These are phyloP conservation scores for Notothenia rossii DNA, from an alignment of 2,113 vertebrate genomes.

Conservation along the genomic window DNA sequence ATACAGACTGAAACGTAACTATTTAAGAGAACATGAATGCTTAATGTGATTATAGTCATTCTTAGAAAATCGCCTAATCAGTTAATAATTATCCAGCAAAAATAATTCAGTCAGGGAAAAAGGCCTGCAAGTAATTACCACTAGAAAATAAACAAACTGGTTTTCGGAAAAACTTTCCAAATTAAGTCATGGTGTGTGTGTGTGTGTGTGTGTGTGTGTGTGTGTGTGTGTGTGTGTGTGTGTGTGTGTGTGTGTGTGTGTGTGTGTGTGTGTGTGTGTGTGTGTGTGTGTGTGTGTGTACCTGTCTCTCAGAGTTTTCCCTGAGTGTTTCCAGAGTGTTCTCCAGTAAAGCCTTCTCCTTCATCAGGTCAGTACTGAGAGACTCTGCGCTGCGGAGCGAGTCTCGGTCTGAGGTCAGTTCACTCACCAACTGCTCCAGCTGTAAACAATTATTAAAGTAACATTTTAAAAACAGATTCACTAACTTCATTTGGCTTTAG, in stretches of 20 bases:
- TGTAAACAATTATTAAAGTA: slow-evolving; percentile 62
- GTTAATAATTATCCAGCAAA: not conserved
- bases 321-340: slow-evolving; percentile 92
- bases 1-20: not conserved
- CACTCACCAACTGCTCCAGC: slow-evolving; percentile 91
- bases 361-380: slow-evolving; percentile 94
- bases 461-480: not conserved
- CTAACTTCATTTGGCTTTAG: not conserved
- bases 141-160: not conserved
- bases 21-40: not conserved
- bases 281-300: slow-evolving; percentile 54
- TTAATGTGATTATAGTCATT: not conserved
- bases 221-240: too few species aligned
- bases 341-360: slow-evolving; percentile 96
- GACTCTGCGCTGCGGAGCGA: slow-evolving; percentile 90
- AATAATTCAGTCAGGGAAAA: not conserved
- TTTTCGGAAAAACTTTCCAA: not conserved
- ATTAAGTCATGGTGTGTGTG: not conserved
- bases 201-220: too few species aligned
- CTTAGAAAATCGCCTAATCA: not conserved
- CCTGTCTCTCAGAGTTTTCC: slow-evolving; percentile 97
- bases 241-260: too few species aligned
- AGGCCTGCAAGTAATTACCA: not conserved
- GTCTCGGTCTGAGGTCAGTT: slow-evolving; percentile 90
- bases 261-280: too few species aligned